A percentile compares a stretch with the other conserved stretches of the same genome.
Evolutionary conservation across 2,113 vertebrate genomes (phyloP).

Genomic region (Phoenicopterus ruber): DNA sequence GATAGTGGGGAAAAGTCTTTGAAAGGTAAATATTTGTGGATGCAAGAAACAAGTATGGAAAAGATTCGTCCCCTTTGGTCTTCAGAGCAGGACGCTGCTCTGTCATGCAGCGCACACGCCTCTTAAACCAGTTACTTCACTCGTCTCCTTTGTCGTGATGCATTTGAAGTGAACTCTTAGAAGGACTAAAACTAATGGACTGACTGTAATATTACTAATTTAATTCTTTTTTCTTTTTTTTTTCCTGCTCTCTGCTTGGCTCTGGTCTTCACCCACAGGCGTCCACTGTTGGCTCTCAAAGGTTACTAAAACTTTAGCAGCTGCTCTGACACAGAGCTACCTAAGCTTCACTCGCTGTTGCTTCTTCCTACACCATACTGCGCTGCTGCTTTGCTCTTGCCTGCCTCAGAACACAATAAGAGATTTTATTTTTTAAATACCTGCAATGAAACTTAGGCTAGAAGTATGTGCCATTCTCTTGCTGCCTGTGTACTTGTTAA

Average conservation of each 20-base stretch:
- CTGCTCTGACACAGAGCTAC: constrained; percentile 59
- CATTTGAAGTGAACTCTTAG: constrained; percentile 47
- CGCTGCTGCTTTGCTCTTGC: constrained; percentile 66
- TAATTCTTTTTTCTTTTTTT: constrained; percentile 54
- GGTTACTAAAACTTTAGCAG: constrained; percentile 74
- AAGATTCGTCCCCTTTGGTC: not conserved
- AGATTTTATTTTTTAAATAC: not conserved
- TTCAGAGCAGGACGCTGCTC: not conserved
- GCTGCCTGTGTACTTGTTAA: constrained; percentile 87
- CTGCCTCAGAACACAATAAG: constrained; percentile 65
- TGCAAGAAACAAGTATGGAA: constrained; percentile 27
- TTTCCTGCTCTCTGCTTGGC: constrained; percentile 72
- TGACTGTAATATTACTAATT: constrained; percentile 68
- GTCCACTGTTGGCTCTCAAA: constrained; percentile 73
- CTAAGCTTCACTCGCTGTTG: constrained; percentile 27
- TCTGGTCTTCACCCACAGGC: constrained; percentile 67
- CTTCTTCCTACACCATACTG: constrained; percentile 52
- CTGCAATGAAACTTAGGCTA: constrained; percentile 81
- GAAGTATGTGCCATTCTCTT: constrained; percentile 81
- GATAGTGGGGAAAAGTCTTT: not conserved
- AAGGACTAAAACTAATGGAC: constrained; percentile 53
- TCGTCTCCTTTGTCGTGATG: constrained; percentile 36
- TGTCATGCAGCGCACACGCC: not conserved
- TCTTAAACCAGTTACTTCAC: constrained; percentile 63
- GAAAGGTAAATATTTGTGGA: constrained; percentile 51